Percentiles rank a stretch among this genome's conserved stretches.
Conservation (phyloP, 2,888 invertebrate species). For the Drosophila engyochracea region DNA sequence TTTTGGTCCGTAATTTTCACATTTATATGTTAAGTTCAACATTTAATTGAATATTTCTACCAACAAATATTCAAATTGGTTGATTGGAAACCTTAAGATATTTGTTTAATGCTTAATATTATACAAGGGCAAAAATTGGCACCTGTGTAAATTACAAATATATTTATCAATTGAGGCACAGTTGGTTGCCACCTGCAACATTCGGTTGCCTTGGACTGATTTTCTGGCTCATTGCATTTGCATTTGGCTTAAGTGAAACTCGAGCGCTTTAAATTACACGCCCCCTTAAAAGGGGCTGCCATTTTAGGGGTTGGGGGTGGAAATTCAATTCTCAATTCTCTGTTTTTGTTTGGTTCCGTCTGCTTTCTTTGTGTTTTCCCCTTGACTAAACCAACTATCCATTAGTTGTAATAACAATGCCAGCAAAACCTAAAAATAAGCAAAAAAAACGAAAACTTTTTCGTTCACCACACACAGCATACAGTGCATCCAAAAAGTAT, state of each 20-base stretch:
- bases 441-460: constrained; percentile 21
- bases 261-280: constrained; percentile 68
- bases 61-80: not conserved
- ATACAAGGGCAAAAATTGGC: not conserved
- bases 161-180: constrained; percentile 14
- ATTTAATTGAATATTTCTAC: not conserved
- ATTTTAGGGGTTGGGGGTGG: not conserved
- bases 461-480: constrained; percentile 16
- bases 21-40: not conserved
- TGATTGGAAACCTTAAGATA: not conserved
- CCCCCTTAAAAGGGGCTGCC: not conserved
- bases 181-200: constrained; percentile 32
- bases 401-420: constrained; percentile 72
- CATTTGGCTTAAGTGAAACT: constrained; percentile 69
- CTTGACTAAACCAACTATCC: constrained; percentile 53
- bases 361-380: not conserved
- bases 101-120: not conserved
- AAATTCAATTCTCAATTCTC: not conserved
- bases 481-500: constrained; percentile 39
- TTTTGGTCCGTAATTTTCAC: not conserved
- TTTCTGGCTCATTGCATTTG: constrained; percentile 78
- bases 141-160: not conserved
- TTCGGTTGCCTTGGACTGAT: constrained; percentile 51
- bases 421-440: constrained; percentile 5
- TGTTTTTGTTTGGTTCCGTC: not conserved